Evolutionary conservation across 2,797 vertebrate species (phyloP).

Genomic region (Ambastaia sidthimunki): DNA sequence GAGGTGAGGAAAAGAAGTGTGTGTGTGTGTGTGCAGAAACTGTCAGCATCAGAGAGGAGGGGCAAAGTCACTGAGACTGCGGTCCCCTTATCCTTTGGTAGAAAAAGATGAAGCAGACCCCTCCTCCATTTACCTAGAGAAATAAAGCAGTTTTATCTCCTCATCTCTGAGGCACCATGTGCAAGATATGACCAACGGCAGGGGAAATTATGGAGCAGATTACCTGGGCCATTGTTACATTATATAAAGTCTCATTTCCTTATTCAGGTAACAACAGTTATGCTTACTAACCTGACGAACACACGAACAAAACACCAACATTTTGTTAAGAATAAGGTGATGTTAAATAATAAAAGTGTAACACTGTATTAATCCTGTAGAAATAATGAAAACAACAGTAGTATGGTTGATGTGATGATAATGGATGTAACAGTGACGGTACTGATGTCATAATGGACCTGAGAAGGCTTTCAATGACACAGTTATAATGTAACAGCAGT

Average conservation of each 20-base stretch:
- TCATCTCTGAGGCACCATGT: conserved; percentile 44
- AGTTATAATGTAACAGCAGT: not conserved
- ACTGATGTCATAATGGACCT: not conserved
- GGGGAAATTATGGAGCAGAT: conserved; percentile 47
- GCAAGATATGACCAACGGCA: conserved; percentile 40
- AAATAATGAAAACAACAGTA: conserved; percentile 25
- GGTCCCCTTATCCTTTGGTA: not conserved
- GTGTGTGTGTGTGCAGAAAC: conserved; percentile 7
- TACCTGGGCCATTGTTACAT: conserved; percentile 35
- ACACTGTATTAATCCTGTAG: conserved; percentile 2
- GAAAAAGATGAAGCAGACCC: conserved; percentile 17
- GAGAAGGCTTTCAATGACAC: not conserved
- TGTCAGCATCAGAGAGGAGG: conserved; percentile 30
- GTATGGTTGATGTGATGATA: not conserved
- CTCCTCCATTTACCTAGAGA: conserved; percentile 36
- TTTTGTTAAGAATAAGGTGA: conserved; percentile 11
- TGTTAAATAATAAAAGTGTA: not conserved
- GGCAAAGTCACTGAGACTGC: not conserved
- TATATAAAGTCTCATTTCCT: conserved; percentile 42
- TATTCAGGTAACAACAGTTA: conserved; percentile 23
- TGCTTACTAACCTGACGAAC: conserved; percentile 24
- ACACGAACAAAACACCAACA: conserved; percentile 1
- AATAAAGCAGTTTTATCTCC: conserved; percentile 49
- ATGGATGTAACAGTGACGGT: not conserved
- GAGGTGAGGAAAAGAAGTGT: conserved; percentile 16